These are phyloP conservation scores for Rhizoglyphus robini DNA, from an alignment of 1,140 invertebrate species.

Conservation along the genomic window DNA sequence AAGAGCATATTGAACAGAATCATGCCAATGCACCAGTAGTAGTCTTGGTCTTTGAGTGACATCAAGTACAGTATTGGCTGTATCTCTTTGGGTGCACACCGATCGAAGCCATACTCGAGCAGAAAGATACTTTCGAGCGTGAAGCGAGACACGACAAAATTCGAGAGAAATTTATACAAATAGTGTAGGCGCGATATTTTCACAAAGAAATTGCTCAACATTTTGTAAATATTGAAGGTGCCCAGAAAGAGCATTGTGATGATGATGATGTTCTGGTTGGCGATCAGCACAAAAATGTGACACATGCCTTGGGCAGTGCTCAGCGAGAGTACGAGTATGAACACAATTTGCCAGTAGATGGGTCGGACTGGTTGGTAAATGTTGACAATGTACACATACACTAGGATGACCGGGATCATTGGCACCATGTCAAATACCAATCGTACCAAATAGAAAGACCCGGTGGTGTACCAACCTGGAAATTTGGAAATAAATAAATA, in stretches of 20 bases:
- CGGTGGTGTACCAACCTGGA: neutral
- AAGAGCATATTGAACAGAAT: neutral
- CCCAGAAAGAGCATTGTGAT: neutral
- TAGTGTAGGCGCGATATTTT: neutral
- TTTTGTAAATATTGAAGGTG: neutral
- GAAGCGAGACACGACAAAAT: neutral
- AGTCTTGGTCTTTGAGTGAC: neutral
- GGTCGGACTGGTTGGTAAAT: neutral
- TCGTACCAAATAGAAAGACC: neutral
- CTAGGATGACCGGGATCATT: neutral
- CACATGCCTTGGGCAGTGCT: neutral
- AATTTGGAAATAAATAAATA: too few species aligned
- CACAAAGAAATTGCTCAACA: neutral
- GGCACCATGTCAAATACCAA: neutral
- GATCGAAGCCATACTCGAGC: constrained; percentile 7
- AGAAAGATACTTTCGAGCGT: neutral
- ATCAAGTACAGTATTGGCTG: neutral
- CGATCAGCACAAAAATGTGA: neutral
- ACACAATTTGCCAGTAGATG: neutral
- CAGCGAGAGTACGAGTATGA: neutral
- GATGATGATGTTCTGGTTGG: neutral
- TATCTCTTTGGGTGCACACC: neutral
- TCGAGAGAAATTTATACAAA: neutral
- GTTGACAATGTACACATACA: neutral
- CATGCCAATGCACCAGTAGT: neutral